phyloP scores from a whole-genome alignment of 2,113 vertebrate genomes.

The Terrapene triunguis region DNA sequence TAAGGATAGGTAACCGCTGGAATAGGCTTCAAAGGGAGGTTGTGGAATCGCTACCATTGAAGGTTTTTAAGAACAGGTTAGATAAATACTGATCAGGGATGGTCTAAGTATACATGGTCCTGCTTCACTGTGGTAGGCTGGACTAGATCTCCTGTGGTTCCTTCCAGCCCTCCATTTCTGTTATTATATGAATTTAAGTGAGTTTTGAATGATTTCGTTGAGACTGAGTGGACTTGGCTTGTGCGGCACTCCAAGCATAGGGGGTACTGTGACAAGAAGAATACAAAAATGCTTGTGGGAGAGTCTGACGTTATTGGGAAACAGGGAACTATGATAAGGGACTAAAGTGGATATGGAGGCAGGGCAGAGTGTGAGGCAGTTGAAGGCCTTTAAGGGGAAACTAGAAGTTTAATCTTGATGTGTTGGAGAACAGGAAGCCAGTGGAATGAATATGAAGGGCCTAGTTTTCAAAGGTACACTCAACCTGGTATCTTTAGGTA shows the following conservation, averaged over 20 bases:
- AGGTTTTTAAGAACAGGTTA: no score
- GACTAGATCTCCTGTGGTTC: no score
- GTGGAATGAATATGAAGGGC: neutral
- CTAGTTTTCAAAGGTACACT: neutral
- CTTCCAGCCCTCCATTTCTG: no score
- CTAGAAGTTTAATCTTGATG: neutral
- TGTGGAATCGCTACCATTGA: no score
- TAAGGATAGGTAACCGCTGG: no score
- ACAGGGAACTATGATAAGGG: neutral
- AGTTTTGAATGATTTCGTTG: no score
- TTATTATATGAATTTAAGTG: no score
- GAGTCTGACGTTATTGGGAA: neutral
- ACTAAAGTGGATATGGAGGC: neutral
- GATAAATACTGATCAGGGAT: no score
- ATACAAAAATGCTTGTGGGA: neutral
- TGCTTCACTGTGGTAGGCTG: no score
- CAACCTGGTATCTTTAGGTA: neutral
- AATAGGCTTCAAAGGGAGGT: no score
- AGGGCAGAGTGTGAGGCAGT: neutral
- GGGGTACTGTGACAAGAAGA: neutral
- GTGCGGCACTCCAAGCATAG: neutral
- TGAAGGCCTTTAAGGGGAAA: neutral
- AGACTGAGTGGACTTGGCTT: no score
- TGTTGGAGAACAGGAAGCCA: neutral
- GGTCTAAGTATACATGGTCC: no score